Evolutionary conservation across 2,797 vertebrate species (phyloP), one percentile per base, ranked within the genome.

Genomic region (Pogoniulus pusillus): DNA sequence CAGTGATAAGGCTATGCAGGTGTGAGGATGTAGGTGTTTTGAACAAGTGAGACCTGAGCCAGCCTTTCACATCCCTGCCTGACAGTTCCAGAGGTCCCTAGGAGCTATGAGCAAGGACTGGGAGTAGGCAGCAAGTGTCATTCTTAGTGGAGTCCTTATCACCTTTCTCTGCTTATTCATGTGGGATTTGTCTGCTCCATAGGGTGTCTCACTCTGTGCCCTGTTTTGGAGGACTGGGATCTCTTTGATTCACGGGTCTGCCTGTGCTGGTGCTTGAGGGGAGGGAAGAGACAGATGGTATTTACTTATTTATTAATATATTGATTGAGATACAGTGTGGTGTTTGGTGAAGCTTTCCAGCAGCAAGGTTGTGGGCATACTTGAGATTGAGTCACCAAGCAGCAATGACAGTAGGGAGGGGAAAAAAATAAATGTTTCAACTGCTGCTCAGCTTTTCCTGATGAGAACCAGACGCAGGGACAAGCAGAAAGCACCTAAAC

Each of bases 321-420:
- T 66, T 57, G 59, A 37, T 66, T 29, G 74, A 87, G 80, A 59
- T 75, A 63, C 55, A 55, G 45, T 55, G 55, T 39, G 93, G 63
- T 72, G 59, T 85, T 93, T 92, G 82, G 54, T 16, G 5, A 63
- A 41, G 73, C 55, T 91, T 89, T 91, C 34, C 85, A 70, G 88
- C 70, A 89, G 80, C 71, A 32, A 34, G 82, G 90, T 90, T 91
- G 87, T 91, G 83, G 77, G 74, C 68, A 94, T 27, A 78, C 82
- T 95, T 12, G 27, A 51, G 51, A 83, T 81, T 84, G 91, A 91
- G 87, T 94, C 91, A 88, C 80, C 37, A 22, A 59, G 37, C 39
- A 59, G 73, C 47, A 66, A 63, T 43, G 75, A 65, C 26, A 58
- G 85, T 35, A 74, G 69, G 72, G 82, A 81, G 51, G 51, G 8